Percentiles rank a stretch among this genome's conserved stretches.
phyloP scores from a whole-genome alignment of 2,113 vertebrate genomes.

The Ciconia stormi region DNA sequence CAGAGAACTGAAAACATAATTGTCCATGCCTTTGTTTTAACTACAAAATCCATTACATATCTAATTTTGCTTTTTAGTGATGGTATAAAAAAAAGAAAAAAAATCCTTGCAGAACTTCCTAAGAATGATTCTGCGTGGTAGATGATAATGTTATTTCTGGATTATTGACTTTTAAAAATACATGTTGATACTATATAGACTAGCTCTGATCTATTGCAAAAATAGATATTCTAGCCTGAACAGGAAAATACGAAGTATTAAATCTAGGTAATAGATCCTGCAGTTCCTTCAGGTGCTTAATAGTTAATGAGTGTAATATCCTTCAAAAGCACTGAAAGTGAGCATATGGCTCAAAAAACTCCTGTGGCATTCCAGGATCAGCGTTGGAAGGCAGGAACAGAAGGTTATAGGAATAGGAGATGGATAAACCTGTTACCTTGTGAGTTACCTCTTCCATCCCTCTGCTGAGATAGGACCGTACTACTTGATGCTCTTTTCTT shows the following conservation, averaged over 20 bases:
- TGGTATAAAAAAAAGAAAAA: not conserved
- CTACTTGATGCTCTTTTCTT: not conserved
- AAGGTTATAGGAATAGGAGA: not conserved
- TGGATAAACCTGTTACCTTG: not conserved
- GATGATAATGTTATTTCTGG: slow-evolving; percentile 3
- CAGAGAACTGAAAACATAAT: not conserved
- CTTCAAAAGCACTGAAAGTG: slow-evolving; percentile 1
- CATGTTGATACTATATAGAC: slow-evolving; percentile 25
- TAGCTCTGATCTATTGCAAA: slow-evolving; percentile 29
- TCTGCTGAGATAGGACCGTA: fast-evolving
- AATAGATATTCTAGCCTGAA: slow-evolving; percentile 1
- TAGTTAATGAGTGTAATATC: slow-evolving; percentile 61
- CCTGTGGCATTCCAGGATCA: not conserved
- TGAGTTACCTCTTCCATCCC: not conserved
- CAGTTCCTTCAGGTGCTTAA: slow-evolving; percentile 47
- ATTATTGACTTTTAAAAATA: slow-evolving; percentile 61
- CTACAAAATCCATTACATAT: not conserved
- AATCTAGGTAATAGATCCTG: slow-evolving; percentile 42
- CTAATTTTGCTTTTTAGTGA: slow-evolving; percentile 14
- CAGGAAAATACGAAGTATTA: slow-evolving; percentile 51
- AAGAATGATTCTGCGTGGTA: not conserved
- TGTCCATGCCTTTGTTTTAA: slow-evolving; percentile 5
- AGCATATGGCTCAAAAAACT: not conserved
- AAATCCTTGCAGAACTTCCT: not conserved
- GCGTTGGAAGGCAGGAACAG: not conserved